Evolutionary conservation across 2,797 vertebrate species (phyloP).

Genomic region (Sciaenops ocellatus): DNA sequence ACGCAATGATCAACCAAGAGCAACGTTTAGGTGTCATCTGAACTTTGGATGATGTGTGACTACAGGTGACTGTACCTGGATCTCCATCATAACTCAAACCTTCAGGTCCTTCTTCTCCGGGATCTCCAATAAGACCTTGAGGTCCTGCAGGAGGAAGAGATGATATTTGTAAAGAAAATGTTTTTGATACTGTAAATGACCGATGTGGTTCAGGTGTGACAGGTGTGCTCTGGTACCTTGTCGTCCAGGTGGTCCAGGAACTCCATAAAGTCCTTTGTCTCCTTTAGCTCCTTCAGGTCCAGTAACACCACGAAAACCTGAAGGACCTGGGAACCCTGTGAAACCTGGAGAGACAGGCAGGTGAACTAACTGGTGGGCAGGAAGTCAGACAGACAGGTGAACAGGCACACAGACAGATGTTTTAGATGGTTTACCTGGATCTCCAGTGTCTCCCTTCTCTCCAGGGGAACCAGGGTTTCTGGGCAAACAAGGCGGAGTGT

Average conservation of each 20-base stretch:
- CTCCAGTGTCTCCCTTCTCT: slow-evolving; percentile 75
- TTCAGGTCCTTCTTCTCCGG: slow-evolving; percentile 76
- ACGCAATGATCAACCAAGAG: background rate
- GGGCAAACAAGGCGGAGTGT: slow-evolving; percentile 65
- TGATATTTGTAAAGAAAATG: background rate
- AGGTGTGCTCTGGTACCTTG: slow-evolving; percentile 64
- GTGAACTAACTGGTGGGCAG: background rate
- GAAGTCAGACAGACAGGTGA: background rate
- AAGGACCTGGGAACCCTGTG: slow-evolving; percentile 66
- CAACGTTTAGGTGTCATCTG: background rate
- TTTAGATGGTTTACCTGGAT: slow-evolving; percentile 64
- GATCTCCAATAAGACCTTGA: slow-evolving; percentile 70
- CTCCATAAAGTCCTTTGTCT: slow-evolving; percentile 68
- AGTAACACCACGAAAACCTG: slow-evolving; percentile 67
- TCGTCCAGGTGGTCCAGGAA: slow-evolving; percentile 62
- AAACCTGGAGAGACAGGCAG: slow-evolving; percentile 48
- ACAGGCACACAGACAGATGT: slow-evolving; percentile 3
- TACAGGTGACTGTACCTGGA: slow-evolving; percentile 49
- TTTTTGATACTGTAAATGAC: background rate
- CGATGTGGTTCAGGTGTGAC: background rate
- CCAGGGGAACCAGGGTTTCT: slow-evolving; percentile 71
- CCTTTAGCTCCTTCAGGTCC: slow-evolving; percentile 79
- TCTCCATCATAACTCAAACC: slow-evolving; percentile 74
- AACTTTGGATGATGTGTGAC: too few species aligned
- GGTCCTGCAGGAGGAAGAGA: slow-evolving; percentile 62